Percentiles rank a stretch among this genome's conserved stretches.
These are phyloP conservation scores for Scaptomyza caliginosa DNA, from an alignment of 2,888 invertebrate genomes.

Conservation along the genomic window DNA sequence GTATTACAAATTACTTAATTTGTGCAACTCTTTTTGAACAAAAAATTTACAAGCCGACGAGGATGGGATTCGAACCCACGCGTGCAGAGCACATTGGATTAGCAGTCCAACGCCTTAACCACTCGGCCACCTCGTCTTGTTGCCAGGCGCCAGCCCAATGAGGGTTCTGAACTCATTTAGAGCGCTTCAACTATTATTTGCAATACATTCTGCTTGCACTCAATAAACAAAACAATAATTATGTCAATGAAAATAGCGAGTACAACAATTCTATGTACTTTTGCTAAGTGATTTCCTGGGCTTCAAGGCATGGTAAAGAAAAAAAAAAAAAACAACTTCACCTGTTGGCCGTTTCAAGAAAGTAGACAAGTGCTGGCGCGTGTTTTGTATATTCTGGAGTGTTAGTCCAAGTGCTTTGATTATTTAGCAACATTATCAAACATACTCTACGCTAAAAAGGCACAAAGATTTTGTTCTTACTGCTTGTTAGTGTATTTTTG, in stretches of 20 bases:
- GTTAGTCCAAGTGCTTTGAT: constrained; percentile 29
- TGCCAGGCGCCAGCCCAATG: constrained; percentile 28
- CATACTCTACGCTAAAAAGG: constrained; percentile 21
- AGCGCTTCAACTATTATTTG: background rate
- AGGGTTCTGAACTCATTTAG: constrained; percentile 35
- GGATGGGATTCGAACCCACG: constrained; percentile 95
- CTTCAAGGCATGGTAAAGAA: constrained; percentile 9
- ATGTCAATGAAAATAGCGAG: constrained; percentile 56
- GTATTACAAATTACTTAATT: too few relatives aligned
- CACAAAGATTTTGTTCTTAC: background rate
- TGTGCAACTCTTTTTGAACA: too few relatives aligned
- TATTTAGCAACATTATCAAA: constrained; percentile 19
- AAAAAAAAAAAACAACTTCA: background rate
- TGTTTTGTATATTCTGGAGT: constrained; percentile 41
- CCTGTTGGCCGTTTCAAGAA: constrained; percentile 49
- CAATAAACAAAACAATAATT: constrained; percentile 29
- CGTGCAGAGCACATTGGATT: constrained; percentile 95
- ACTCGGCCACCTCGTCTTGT: constrained; percentile 93
- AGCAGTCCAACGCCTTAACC: constrained; percentile 95
- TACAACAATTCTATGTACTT: constrained; percentile 4
- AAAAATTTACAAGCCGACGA: constrained; percentile 85
- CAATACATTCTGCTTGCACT: constrained; percentile 2
- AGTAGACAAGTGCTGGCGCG: constrained; percentile 55
- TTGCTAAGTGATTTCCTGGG: constrained; percentile 22
- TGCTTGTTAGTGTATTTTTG: constrained; percentile 19